Conservation (phyloP, 2,888 invertebrate species). For the Drosophila anomalata region DNA sequence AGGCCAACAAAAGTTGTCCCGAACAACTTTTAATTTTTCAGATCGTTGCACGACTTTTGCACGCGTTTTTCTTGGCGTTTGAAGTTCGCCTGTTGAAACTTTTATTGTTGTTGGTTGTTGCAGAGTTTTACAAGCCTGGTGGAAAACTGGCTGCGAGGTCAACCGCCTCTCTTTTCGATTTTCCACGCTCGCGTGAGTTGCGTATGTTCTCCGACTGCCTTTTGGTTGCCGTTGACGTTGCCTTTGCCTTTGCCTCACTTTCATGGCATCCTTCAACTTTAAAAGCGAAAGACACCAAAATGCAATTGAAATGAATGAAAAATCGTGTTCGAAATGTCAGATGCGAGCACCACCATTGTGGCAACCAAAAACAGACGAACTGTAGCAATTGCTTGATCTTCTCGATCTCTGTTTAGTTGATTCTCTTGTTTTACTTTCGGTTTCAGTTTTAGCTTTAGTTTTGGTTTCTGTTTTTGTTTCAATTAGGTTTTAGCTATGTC, state of each 20-base stretch:
- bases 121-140: constrained; percentile 41
- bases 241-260: constrained; percentile 54
- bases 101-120: constrained; percentile 6
- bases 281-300: constrained; percentile 51
- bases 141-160: constrained; percentile 76
- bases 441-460: constrained; percentile 26
- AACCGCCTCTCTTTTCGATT: constrained; percentile 72
- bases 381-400: constrained; percentile 65
- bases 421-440: constrained; percentile 43
- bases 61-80: constrained; percentile 62
- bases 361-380: constrained; percentile 43
- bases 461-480: constrained; percentile 27
- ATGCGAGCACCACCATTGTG: constrained; percentile 52
- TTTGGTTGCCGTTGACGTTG: constrained; percentile 4
- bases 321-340: constrained; percentile 77
- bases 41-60: constrained; percentile 62
- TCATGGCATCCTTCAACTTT: constrained; percentile 75
- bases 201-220: constrained; percentile 37
- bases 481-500: constrained; percentile 15
- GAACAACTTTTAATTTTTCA: constrained; percentile 52
- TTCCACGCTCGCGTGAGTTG: constrained; percentile 59
- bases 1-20: constrained; percentile 49
- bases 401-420: constrained; percentile 44
- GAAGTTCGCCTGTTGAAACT: constrained; percentile 52
- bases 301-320: constrained; percentile 51